A percentile compares a stretch with the other conserved stretches of the same genome.
These are phyloP conservation scores for Clitarchus hookeri DNA, from an alignment of 2,888 invertebrate genomes.

Conservation along the genomic window DNA sequence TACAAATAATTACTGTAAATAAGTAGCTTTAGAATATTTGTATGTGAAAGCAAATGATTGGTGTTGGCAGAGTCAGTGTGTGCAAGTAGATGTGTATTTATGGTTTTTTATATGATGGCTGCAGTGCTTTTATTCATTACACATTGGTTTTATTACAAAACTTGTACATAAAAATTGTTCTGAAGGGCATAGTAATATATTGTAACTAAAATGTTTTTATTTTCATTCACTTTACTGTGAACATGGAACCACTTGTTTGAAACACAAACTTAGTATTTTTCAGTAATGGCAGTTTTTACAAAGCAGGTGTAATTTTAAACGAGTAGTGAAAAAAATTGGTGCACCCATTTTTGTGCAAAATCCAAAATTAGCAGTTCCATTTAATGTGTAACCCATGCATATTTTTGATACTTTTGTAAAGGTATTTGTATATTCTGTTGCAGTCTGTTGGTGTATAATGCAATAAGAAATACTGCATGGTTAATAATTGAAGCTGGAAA, in stretches of 20 bases:
- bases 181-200: not conserved
- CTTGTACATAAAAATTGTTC: not conserved
- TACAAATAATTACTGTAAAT: not conserved
- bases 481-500: no score
- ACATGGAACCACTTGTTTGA: not conserved
- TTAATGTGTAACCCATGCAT: no score
- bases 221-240: not conserved
- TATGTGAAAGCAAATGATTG: not conserved
- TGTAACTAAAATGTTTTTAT: not conserved
- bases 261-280: no score
- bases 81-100: not conserved
- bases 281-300: no score
- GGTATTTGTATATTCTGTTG: no score
- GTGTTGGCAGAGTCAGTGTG: not conserved
- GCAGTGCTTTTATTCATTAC: not conserved
- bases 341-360: no score
- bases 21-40: not conserved
- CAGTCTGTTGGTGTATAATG: no score
- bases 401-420: no score
- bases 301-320: no score
- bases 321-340: no score
- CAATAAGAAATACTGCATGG: no score
- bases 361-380: no score
- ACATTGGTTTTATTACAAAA: not conserved
- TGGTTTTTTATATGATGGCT: not conserved